These are phyloP conservation scores for Polyergus mexicanus DNA, from an alignment of 1,140 invertebrate genomes.

Conservation along the genomic window DNA sequence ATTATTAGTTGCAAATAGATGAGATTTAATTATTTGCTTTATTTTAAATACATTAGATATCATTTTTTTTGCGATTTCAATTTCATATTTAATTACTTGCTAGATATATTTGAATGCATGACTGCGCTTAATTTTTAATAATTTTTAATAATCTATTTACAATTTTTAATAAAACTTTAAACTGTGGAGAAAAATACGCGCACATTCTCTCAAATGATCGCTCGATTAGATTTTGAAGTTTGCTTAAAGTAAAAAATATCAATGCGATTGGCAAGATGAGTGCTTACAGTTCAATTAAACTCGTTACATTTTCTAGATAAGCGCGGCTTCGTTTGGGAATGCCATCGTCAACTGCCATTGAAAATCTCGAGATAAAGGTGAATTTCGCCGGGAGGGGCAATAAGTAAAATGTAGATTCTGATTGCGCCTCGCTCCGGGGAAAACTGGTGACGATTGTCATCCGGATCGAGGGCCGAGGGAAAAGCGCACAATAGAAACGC, in stretches of 20 bases:
- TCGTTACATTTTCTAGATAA: conserved; percentile 30
- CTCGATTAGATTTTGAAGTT: conserved; percentile 3
- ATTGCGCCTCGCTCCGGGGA: background rate
- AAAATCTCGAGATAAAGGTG: conserved; percentile 14
- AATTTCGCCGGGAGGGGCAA: conserved; percentile 34
- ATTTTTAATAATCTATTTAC: too few relatives aligned
- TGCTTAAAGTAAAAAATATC: background rate
- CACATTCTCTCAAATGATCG: background rate
- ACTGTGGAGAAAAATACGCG: too few relatives aligned
- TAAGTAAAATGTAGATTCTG: conserved; percentile 39
- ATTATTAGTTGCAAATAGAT: background rate
- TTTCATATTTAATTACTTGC: background rate
- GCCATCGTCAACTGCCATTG: background rate
- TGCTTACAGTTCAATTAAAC: background rate
- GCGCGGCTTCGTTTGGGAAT: conserved; percentile 39
- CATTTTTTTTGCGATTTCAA: background rate
- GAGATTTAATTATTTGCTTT: background rate
- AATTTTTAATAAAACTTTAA: background rate
- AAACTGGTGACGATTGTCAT: conserved; percentile 41
- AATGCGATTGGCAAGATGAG: background rate
- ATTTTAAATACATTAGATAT: background rate
- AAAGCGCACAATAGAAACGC: conserved; percentile 43
- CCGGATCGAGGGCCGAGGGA: conserved; percentile 22
- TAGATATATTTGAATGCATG: background rate
- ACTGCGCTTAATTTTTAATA: background rate